These are phyloP conservation scores for Drosophila virilis DNA, from an alignment of 1,140 invertebrate species.

Conservation along the genomic window DNA sequence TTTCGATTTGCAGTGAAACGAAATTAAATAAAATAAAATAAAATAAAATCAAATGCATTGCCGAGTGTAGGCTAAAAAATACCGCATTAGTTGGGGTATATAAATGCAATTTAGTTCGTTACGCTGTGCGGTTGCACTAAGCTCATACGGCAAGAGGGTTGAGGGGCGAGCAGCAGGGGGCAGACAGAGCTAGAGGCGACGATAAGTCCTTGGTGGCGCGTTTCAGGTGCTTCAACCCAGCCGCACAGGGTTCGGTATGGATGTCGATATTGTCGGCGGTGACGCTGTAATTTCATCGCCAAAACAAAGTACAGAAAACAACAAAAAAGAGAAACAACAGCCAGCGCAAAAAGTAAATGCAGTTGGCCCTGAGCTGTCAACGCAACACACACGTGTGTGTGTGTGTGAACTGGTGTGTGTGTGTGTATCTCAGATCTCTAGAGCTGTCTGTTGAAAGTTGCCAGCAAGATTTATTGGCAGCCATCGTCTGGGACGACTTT, in stretches of 20 bases:
- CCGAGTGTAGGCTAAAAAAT: conserved; percentile 42
- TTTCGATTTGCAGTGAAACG: conserved; percentile 42
- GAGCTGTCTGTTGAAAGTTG: conserved; percentile 70
- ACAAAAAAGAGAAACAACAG: conserved; percentile 35
- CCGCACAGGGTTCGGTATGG: conserved; percentile 38
- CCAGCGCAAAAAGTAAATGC: conserved; percentile 71
- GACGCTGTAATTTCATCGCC: conserved; percentile 75
- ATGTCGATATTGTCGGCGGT: conserved; percentile 41
- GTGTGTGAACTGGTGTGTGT: too few relatives aligned
- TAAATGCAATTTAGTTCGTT: conserved; percentile 82
- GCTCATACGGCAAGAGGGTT: neutral
- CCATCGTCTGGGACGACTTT: conserved; percentile 69
- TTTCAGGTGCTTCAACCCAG: conserved; percentile 77
- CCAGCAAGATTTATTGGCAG: conserved; percentile 76
- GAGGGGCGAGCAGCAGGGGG: neutral
- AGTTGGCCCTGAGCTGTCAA: conserved; percentile 81
- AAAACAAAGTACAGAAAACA: conserved; percentile 39
- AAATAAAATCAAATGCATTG: conserved; percentile 47
- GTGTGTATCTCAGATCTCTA: conserved; percentile 40
- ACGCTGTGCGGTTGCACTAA: conserved; percentile 69
- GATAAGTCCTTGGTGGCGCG: conserved; percentile 71
- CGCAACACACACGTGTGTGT: conserved; percentile 32
- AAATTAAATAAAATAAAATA: conserved; percentile 30
- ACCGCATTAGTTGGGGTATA: conserved; percentile 79
- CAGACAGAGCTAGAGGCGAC: neutral